Evolutionary conservation across 1,140 invertebrate species (phyloP).

Genomic region (Antheraea mylitta): DNA sequence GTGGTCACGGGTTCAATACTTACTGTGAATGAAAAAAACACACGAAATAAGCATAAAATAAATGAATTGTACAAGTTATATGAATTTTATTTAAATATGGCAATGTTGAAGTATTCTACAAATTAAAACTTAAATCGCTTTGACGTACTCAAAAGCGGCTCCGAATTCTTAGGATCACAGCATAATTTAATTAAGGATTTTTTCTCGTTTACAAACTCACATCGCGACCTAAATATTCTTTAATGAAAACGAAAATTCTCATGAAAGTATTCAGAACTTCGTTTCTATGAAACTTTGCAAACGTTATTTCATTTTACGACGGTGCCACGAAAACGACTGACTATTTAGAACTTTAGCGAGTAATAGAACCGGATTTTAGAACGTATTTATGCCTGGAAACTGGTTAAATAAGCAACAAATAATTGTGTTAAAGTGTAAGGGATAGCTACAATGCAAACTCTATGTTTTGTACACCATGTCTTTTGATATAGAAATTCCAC

Average conservation of each 20-base stretch:
- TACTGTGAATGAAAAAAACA: no score
- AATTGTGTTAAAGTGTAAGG: no score
- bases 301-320: conserved; percentile 1
- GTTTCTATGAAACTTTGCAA: neutral
- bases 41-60: no score
- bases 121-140: neutral
- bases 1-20: no score
- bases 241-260: conserved; percentile 3
- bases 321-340: neutral
- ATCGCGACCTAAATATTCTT: neutral
- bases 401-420: neutral
- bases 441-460: neutral
- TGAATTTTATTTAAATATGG: neutral
- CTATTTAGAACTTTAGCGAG: neutral
- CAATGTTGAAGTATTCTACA: neutral
- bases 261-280: neutral
- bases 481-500: no score
- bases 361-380: neutral
- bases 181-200: neutral
- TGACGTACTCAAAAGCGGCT: neutral
- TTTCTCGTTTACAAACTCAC: neutral
- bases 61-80: no score
- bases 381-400: neutral
- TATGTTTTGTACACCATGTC: no score
- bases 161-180: neutral